These are phyloP conservation scores for Rhodinocichla rosea DNA, from an alignment of 2,113 vertebrate genomes.

Conservation along the genomic window DNA sequence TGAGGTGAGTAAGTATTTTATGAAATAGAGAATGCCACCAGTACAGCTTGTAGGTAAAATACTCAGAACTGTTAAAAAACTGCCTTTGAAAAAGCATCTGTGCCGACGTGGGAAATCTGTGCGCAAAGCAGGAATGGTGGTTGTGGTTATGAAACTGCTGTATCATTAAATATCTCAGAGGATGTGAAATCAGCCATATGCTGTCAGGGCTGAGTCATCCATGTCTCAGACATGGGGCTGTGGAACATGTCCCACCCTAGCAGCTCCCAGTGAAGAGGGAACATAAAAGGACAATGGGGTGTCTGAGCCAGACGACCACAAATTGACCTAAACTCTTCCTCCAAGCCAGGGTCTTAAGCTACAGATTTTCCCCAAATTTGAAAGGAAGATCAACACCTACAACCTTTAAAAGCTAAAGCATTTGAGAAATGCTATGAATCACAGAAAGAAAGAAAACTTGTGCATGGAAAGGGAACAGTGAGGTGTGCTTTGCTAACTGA, in stretches of 20 bases:
- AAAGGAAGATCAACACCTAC: not conserved
- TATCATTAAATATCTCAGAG: constrained; percentile 45
- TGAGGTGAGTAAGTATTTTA: not conserved
- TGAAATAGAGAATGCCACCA: not conserved
- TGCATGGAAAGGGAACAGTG: not conserved
- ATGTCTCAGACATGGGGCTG: not conserved
- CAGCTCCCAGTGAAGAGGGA: not conserved
- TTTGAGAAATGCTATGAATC: not conserved
- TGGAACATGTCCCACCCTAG: not conserved
- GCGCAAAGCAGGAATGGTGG: not conserved
- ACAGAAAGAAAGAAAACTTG: not conserved
- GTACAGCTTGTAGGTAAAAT: not conserved
- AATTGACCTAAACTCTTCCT: not conserved
- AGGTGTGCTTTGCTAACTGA: not conserved
- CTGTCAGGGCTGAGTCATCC: constrained; percentile 11
- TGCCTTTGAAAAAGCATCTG: not conserved
- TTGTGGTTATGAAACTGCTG: constrained; percentile 25
- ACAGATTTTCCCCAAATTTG: not conserved
- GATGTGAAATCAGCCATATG: constrained; percentile 34
- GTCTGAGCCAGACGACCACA: not conserved
- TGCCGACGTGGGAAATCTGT: not conserved
- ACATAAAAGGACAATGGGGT: not conserved
- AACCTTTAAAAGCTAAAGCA: not conserved
- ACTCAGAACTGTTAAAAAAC: not conserved
- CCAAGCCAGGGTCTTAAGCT: not conserved